Evolutionary conservation across 2,113 vertebrate species (phyloP), one percentile per base, ranked within the genome.

Genomic region (Aphelocoma coerulescens): DNA sequence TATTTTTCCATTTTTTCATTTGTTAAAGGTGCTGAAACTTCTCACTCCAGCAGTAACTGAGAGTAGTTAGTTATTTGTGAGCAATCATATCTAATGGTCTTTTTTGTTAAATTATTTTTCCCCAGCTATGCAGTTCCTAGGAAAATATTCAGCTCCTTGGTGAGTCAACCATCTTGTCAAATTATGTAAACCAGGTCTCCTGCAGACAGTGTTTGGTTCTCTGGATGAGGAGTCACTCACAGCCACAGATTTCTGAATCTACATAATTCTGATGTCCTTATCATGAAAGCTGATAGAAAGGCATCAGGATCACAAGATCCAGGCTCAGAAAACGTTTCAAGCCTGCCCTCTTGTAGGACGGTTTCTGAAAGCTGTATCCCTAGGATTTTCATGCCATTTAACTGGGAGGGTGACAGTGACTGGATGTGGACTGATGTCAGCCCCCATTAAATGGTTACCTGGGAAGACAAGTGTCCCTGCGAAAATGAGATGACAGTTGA

Each of bases 341-440:
- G 88, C 96, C 94, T 96, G 79, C 85, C 54, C 66, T 96, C 94
- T 94, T 97, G 92, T 73, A 88, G 57, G 92, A 67, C 63, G 76
- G 80, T 79, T 96, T 95, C 96, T 95, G 96, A 97, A 96, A 98
- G 96, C 96, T 92, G 95, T 58, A 90, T 83, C 89, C 96, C 96
- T 95, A 90, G 94, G 89, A 97, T 97, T 96, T 89, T 79, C 88
- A 93, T 82, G 59, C 59, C 88, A 77, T 93, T 96, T 96, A 97
- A 93, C 91, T 95, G 74, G 69, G 86, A 91, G 71, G 58, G 82
- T 82, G 96, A 91, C 85, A 97, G 84, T 86, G 97, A 97, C 93
- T 96, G 95, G 97, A 89, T 88, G 97, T 97, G 97, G 96, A 95
- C 95, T 96, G 58, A 85, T 94, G 97, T 98, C 97, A 97, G 89